These are phyloP conservation scores for Asteroscopus sphinx DNA, from an alignment of 2,888 invertebrate species.

Conservation along the genomic window DNA sequence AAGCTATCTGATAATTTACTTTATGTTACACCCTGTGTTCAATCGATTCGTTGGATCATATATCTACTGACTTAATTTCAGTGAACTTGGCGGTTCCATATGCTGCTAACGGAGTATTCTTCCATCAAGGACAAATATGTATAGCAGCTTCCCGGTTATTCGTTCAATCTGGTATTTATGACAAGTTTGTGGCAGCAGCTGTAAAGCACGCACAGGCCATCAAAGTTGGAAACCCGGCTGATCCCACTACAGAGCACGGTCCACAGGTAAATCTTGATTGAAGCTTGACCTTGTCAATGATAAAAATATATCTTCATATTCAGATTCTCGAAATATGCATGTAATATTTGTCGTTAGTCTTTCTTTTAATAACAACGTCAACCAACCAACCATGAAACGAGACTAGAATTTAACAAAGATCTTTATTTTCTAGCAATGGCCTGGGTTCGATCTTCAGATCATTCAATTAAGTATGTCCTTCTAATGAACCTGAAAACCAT, in stretches of 20 bases:
- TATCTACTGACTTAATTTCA: slow-evolving; percentile 17
- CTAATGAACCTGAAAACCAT: too few relatives aligned
- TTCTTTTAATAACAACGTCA: too few relatives aligned
- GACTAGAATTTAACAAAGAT: too few relatives aligned
- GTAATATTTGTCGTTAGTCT: too few relatives aligned
- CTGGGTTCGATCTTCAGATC: too few relatives aligned
- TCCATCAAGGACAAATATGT: slow-evolving; percentile 63
- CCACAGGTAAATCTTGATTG: slow-evolving; percentile 86
- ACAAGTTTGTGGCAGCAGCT: slow-evolving; percentile 93
- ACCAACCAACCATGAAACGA: too few relatives aligned
- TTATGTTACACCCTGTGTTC: background rate
- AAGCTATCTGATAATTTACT: slow-evolving; percentile 70
- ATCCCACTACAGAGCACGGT: slow-evolving; percentile 91
- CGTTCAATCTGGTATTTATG: slow-evolving; percentile 90
- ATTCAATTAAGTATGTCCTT: too few relatives aligned
- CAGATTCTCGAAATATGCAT: too few relatives aligned
- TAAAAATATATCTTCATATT: background rate
- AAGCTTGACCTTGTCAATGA: background rate
- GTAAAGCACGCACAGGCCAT: slow-evolving; percentile 90
- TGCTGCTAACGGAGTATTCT: slow-evolving; percentile 59
- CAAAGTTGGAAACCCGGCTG: slow-evolving; percentile 94
- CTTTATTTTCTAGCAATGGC: too few relatives aligned
- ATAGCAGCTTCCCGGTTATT: slow-evolving; percentile 63
- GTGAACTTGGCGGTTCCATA: slow-evolving; percentile 57
- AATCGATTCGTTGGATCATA: background rate